Conservation (phyloP, 2,888 invertebrate genomes). For the Microdon myrmicae region DNA sequence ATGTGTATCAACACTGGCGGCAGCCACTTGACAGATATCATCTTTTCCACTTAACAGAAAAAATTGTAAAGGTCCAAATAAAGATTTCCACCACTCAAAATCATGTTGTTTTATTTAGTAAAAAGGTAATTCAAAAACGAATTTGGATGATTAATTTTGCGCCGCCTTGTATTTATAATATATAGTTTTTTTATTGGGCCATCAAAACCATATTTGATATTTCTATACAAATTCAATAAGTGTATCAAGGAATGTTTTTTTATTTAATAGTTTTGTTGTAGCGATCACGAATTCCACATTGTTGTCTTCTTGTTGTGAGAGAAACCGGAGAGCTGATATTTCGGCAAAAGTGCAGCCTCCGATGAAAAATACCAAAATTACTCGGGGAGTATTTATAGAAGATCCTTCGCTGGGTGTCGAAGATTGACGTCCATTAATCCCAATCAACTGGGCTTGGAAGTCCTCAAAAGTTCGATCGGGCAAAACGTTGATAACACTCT, state of each 20-base stretch:
- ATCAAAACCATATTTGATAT: background rate
- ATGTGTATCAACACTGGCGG: too few species aligned
- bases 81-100: too few species aligned
- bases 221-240: slow-evolving; percentile 68
- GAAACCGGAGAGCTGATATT: slow-evolving; percentile 79
- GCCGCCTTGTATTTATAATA: too few species aligned
- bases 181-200: too few species aligned
- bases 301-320: slow-evolving; percentile 81
- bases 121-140: too few species aligned
- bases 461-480: slow-evolving; percentile 80
- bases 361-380: slow-evolving; percentile 92
- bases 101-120: too few species aligned
- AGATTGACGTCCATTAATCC: slow-evolving; percentile 71
- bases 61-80: too few species aligned
- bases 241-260: slow-evolving; percentile 83
- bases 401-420: slow-evolving; percentile 73
- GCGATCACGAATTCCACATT: slow-evolving; percentile 90
- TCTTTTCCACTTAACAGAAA: too few species aligned
- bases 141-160: too few species aligned
- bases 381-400: slow-evolving; percentile 65
- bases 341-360: slow-evolving; percentile 98
- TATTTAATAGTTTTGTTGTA: slow-evolving; percentile 93
- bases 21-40: too few species aligned
- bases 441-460: slow-evolving; percentile 70
- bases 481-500: slow-evolving; percentile 83